Evolutionary conservation across 2,113 vertebrate genomes (phyloP), one percentile per base, ranked within the genome.

Genomic region (Paralichthys olivaceus): DNA sequence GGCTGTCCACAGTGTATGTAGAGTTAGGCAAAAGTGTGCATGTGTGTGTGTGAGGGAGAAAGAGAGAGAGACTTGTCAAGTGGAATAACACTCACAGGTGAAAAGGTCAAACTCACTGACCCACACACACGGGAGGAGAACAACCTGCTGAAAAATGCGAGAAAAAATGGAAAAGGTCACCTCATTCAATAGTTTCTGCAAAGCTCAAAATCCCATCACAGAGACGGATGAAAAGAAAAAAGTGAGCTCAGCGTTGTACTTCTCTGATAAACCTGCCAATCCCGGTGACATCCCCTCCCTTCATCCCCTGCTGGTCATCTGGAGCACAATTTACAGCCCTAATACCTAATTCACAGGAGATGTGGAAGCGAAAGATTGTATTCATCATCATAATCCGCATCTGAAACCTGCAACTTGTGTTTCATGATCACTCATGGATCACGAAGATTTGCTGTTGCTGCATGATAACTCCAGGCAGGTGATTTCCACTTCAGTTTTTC

Each of bases 351-450:
- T 95, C 94, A 95, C 89, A 93, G 93, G 93, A 90, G 87, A 92
- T 94, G 94, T 94, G 92, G 90, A 93, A 94, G 93, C 91, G 91
- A 92, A 94, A 95, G 94, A 96, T 91, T 90, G 92, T 87, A 90
- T 92, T 90, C 87, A 47, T 65, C 49, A 51, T 56, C 12, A 8
- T 49, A 23, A 54, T 34, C 32, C 26, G 7, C 32, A 7, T 22
- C n/a, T 1, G 2, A 34, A 25, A 69, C 26, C 74, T 63, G 34
- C 23, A 8, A 47, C 20, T 47, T 75, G 15, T 4, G 20, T 45
- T 28, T 29, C 59, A 28, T 47, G 68, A n/a, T 72, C 47, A 71
- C 14, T 32, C 20, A 57, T 17, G 32, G 60, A 45, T 69, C 51
- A 22, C 57, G 14, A 55, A 19, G 7, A 45, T 55, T 51, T 19